A percentile compares a stretch with the other conserved stretches of the same genome.
phyloP scores from a whole-genome alignment of 2,113 vertebrate species.

The Pseudonaja textilis region DNA sequence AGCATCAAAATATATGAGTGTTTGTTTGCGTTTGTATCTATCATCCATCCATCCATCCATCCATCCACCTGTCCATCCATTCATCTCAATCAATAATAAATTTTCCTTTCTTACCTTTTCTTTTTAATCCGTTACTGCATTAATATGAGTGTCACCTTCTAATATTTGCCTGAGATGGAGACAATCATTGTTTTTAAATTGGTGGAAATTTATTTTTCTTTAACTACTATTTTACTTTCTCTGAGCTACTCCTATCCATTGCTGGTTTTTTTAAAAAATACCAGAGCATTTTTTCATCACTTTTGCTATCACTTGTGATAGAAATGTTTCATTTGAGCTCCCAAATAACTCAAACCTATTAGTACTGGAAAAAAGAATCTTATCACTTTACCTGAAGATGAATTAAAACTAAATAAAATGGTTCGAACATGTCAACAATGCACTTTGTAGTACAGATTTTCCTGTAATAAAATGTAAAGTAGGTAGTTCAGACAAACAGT shows the following conservation, averaged over 20 bases:
- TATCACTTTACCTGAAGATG: neutral
- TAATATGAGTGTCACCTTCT: neutral
- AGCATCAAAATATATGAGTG: neutral
- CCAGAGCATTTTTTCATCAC: neutral
- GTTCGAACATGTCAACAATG: neutral
- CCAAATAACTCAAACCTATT: neutral
- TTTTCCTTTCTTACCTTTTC: neutral
- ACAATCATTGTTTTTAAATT: neutral
- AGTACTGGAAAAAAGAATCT: neutral
- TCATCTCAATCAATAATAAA: neutral
- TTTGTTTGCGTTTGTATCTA: neutral
- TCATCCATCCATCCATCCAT: neutral
- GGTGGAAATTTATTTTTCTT: neutral
- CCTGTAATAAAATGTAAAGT: neutral
- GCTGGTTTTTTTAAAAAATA: neutral
- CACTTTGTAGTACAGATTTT: neutral
- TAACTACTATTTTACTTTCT: neutral
- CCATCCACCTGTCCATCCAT: neutral
- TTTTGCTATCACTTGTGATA: neutral
- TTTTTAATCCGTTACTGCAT: neutral
- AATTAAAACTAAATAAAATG: neutral
- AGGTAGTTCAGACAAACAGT: neutral
- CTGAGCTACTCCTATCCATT: neutral
- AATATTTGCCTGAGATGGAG: neutral
- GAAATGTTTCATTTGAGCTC: neutral